Conservation (phyloP, 1,140 invertebrate genomes). For the Drosophila mojavensis region DNA sequence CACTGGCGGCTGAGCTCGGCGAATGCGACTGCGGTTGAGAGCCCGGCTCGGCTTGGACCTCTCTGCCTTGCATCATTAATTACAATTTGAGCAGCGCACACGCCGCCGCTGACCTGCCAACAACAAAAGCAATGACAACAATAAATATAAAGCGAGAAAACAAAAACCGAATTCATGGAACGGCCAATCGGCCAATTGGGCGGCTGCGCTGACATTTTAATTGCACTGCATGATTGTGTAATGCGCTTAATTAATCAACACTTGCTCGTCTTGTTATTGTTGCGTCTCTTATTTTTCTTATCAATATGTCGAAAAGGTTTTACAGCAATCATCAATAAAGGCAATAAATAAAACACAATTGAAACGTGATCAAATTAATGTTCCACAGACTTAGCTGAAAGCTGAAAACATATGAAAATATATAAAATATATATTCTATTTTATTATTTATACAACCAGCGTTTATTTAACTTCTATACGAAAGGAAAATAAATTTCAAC, state of each 20-base stretch:
- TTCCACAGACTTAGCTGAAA: background rate
- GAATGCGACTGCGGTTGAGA: conserved; percentile 36
- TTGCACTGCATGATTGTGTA: conserved; percentile 78
- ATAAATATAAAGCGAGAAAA: conserved; percentile 16
- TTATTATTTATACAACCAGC: background rate
- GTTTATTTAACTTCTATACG: background rate
- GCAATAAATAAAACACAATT: background rate
- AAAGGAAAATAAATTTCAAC: background rate
- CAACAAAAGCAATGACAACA: background rate
- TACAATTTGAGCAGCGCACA: conserved; percentile 75
- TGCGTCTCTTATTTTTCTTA: conserved; percentile 44
- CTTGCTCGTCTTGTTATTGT: conserved; percentile 36
- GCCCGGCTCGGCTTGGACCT: conserved; percentile 35
- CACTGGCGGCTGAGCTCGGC: conserved; percentile 10
- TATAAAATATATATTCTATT: too few relatives aligned
- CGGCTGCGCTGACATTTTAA: conserved; percentile 76
- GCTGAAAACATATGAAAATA: background rate
- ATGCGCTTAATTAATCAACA: conserved; percentile 81
- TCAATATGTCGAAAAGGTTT: conserved; percentile 32
- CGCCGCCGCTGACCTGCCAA: background rate
- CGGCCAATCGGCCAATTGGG: conserved; percentile 1
- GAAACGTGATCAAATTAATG: too few relatives aligned
- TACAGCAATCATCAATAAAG: conserved; percentile 11
- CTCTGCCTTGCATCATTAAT: conserved; percentile 82
- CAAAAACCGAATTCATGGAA: conserved; percentile 18